Base-by-base conservation (phyloP, 2,113 vertebrate species). In the Pampusana beccarii region DNA sequence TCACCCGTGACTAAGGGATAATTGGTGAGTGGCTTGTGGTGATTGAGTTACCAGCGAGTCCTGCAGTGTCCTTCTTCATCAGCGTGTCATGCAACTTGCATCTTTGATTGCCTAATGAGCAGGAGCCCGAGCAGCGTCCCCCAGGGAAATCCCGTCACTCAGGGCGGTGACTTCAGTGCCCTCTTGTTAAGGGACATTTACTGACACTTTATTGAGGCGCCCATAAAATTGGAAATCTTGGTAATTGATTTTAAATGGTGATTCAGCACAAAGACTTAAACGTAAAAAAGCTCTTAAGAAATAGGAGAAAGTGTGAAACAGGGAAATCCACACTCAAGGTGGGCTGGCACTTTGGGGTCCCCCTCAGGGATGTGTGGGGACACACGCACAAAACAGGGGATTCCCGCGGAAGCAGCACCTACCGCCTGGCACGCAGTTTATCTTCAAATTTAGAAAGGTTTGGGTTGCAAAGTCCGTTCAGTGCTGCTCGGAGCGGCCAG, bases 51-150 rank as follows among this genome's bases (percentile, higher is more conserved):
- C 3, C 40, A 78, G 74, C 0, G 6, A 29, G 70, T 21, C 60
- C 86, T 34, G 3, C 51, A 48, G 65, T 60, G 80, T 65, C 78
- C 69, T 25, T 86, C 80, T 80, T 77, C 81, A 58, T 93, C 94
- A 79, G 38, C 0, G 3, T 34, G 57, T 56, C 44, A 16, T 3
- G 66, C 69, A 64, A n/a, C 46, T 18, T 11, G 40, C 50, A 58
- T 36, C 86, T 69, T 44, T 85, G 77, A 84, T 80, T 72, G 58
- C 20, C 53, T 82, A 16, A 40, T 19, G 54, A 82, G 6, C 0
- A 26, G 65, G 50, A 92, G 86, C 42, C 51, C 29, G 65, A 38
- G 67, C 51, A 25, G 44, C 12, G 0, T 28, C 86, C 7, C 48
- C 82, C 80, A 65, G 8, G 48, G 73, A 87, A 78, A 67, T 23